Evolutionary conservation across 2,797 vertebrate genomes (phyloP).

Genomic region (Xyrichtys novacula): DNA sequence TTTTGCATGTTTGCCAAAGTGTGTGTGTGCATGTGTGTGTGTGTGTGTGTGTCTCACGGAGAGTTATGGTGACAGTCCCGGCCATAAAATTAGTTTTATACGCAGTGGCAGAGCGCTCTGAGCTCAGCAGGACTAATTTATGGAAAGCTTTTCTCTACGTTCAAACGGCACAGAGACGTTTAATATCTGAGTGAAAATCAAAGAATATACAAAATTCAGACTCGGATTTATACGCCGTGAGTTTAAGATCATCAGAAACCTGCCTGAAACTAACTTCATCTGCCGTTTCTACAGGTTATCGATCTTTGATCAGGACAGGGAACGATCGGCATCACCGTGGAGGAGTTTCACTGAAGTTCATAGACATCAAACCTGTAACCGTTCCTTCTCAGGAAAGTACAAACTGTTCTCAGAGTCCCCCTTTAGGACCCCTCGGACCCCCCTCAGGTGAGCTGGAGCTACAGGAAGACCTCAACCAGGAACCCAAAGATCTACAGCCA

Average conservation of each 20-base stretch:
- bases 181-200: not conserved
- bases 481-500: no score
- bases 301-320: no score
- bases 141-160: not conserved
- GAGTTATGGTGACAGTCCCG: not conserved
- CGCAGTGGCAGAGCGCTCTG: not conserved
- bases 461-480: no score
- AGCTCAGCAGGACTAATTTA: not conserved
- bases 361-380: no score
- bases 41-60: conserved; percentile 7
- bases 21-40: conserved; percentile 4
- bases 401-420: not conserved
- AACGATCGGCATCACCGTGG: no score
- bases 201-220: not conserved
- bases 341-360: no score
- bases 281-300: no score
- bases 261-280: no score
- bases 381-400: no score
- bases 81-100: conserved; percentile 4
- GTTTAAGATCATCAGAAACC: not conserved
- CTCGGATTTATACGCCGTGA: no score
- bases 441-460: no score
- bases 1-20: conserved; percentile 15
- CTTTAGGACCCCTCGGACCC: not conserved
- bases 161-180: not conserved